Evolutionary conservation across 2,888 invertebrate genomes (phyloP).

Genomic region (Urechis unicinctus): DNA sequence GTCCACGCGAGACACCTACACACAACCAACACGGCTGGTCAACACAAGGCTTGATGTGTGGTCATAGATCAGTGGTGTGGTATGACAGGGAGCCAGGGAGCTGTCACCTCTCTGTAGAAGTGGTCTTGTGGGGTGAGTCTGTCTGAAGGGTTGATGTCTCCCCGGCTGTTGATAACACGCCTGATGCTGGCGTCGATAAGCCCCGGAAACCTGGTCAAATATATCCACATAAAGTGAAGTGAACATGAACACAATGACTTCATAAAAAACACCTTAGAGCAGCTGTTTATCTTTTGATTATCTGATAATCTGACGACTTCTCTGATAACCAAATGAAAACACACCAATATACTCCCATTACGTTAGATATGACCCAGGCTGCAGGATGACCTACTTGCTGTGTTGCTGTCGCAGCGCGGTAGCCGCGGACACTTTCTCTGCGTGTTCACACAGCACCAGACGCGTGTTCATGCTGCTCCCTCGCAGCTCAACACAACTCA

Average conservation of each 20-base stretch:
- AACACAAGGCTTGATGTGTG: background rate
- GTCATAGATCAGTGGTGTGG: background rate
- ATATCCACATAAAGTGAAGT: too few relatives aligned
- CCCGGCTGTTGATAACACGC: slow-evolving; percentile 51
- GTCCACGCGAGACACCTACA: slow-evolving; percentile 44
- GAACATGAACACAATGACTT: too few relatives aligned
- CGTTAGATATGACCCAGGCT: background rate
- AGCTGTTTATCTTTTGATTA: too few relatives aligned
- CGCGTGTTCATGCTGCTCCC: slow-evolving; percentile 56
- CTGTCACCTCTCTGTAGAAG: slow-evolving; percentile 62
- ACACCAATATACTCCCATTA: slow-evolving; percentile 1
- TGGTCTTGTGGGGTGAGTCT: slow-evolving; percentile 66
- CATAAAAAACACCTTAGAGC: too few relatives aligned
- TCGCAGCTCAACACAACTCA: slow-evolving; percentile 53
- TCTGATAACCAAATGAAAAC: too few relatives aligned
- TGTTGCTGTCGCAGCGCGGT: slow-evolving; percentile 64
- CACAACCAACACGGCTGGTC: background rate
- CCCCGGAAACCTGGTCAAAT: too few relatives aligned
- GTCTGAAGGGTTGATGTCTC: slow-evolving; percentile 44
- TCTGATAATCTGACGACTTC: too few relatives aligned
- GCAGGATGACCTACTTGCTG: slow-evolving; percentile 51
- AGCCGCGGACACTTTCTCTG: slow-evolving; percentile 74
- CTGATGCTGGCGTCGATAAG: too few relatives aligned
- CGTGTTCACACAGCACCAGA: slow-evolving; percentile 64
- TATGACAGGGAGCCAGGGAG: background rate